phyloP scores from a whole-genome alignment of 2,888 invertebrate genomes.

The Cybosia mesomella region DNA sequence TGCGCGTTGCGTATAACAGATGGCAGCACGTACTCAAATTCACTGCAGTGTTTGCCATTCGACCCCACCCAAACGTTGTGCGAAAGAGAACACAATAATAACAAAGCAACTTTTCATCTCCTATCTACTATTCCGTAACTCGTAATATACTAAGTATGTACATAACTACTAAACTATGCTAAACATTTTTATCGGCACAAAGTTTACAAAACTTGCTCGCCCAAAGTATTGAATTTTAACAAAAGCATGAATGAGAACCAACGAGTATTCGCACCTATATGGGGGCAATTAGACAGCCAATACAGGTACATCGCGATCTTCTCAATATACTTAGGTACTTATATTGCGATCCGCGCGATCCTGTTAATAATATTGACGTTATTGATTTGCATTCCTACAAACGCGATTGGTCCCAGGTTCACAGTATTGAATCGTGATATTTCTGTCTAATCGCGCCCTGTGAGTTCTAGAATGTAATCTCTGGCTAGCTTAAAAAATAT shows the following conservation, averaged over 20 bases:
- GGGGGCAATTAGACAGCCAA: too few species aligned
- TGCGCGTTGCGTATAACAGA: slow-evolving; percentile 52
- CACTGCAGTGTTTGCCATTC: slow-evolving; percentile 45
- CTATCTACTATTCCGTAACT: slow-evolving; percentile 26
- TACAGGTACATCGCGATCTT: too few species aligned
- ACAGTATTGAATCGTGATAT: too few species aligned
- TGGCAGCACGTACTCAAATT: slow-evolving; percentile 58
- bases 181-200: slow-evolving; percentile 10
- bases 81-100: slow-evolving; percentile 74
- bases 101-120: slow-evolving; percentile 70
- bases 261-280: too few species aligned
- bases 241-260: neutral
- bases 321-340: too few species aligned
- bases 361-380: too few species aligned
- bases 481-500: too few species aligned
- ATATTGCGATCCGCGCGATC: too few species aligned
- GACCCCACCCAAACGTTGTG: slow-evolving; percentile 64
- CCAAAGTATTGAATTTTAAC: neutral
- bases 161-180: neutral
- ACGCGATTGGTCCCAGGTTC: too few species aligned
- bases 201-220: neutral
- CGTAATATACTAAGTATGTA: slow-evolving; percentile 24
- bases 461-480: too few species aligned
- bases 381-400: too few species aligned
- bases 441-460: too few species aligned